phyloP scores from a whole-genome alignment of 1,140 invertebrate species.

The Octopus sinensis region DNA sequence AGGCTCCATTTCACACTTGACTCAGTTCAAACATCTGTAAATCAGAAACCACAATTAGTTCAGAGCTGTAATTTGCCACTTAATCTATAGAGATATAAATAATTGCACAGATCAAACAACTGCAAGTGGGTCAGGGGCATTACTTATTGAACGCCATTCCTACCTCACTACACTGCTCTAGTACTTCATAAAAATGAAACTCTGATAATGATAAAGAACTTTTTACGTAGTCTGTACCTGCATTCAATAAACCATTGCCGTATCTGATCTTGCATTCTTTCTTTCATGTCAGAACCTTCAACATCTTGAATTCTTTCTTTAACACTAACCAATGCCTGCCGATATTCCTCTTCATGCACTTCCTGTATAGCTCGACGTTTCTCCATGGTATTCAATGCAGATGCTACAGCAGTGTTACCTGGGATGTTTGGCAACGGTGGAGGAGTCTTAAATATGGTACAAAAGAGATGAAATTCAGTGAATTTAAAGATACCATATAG shows the following conservation, averaged over 20 bases:
- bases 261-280: slow-evolving; percentile 70
- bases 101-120: no score
- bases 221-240: slow-evolving; percentile 49
- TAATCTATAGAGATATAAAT: no score
- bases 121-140: no score
- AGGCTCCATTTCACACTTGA: no score
- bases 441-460: slow-evolving; percentile 32
- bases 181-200: no score
- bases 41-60: no score
- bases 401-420: slow-evolving; percentile 47
- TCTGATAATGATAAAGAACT: not conserved
- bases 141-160: no score
- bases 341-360: slow-evolving; percentile 67
- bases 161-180: no score
- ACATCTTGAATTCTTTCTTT: slow-evolving; percentile 57
- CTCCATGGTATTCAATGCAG: slow-evolving; percentile 48
- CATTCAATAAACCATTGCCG: slow-evolving; percentile 73
- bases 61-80: no score
- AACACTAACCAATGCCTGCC: slow-evolving; percentile 56
- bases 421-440: slow-evolving; percentile 40
- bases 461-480: no score
- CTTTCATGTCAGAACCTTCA: slow-evolving; percentile 70
- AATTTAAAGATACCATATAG: no score
- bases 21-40: no score
- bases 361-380: slow-evolving; percentile 52